Conservation (phyloP, 2,888 invertebrate species). For the Himalopsyche tibetana region DNA sequence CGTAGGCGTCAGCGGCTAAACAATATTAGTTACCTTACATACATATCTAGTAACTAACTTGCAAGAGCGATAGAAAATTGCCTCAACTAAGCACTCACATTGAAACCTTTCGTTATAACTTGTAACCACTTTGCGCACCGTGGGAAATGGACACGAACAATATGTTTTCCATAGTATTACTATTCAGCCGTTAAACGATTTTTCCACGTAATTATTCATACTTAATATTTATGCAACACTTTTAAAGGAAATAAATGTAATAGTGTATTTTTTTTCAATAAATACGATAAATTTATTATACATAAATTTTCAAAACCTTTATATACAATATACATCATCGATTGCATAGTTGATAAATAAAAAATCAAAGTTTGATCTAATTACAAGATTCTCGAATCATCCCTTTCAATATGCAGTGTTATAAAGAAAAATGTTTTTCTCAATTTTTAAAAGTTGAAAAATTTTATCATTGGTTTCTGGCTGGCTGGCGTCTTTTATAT, state of each 20-base stretch:
- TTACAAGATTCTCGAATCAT: too few relatives aligned
- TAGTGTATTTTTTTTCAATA: too few relatives aligned
- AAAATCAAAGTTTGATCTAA: too few relatives aligned
- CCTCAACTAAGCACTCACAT: not conserved
- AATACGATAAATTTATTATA: too few relatives aligned
- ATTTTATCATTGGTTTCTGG: too few relatives aligned
- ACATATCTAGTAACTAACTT: not conserved
- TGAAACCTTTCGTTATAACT: constrained; percentile 10
- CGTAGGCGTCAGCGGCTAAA: not conserved
- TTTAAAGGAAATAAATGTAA: not conserved
- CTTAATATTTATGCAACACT: constrained; percentile 2
- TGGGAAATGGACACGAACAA: constrained; percentile 17
- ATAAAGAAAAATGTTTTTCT: too few relatives aligned
- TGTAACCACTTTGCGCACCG: not conserved
- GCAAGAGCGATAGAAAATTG: constrained; percentile 19
- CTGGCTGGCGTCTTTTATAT: too few relatives aligned
- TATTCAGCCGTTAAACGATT: constrained; percentile 13
- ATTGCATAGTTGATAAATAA: too few relatives aligned
- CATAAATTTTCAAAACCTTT: too few relatives aligned
- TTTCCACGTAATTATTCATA: not conserved
- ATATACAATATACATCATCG: too few relatives aligned
- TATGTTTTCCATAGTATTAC: not conserved
- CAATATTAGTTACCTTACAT: not conserved
- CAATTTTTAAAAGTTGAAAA: too few relatives aligned
- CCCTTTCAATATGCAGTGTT: too few relatives aligned